Percentiles rank a stretch among this genome's conserved stretches.
These are phyloP conservation scores for Ornithorhynchus anatinus DNA, from an alignment of 2,113 vertebrate genomes.

Conservation along the genomic window DNA sequence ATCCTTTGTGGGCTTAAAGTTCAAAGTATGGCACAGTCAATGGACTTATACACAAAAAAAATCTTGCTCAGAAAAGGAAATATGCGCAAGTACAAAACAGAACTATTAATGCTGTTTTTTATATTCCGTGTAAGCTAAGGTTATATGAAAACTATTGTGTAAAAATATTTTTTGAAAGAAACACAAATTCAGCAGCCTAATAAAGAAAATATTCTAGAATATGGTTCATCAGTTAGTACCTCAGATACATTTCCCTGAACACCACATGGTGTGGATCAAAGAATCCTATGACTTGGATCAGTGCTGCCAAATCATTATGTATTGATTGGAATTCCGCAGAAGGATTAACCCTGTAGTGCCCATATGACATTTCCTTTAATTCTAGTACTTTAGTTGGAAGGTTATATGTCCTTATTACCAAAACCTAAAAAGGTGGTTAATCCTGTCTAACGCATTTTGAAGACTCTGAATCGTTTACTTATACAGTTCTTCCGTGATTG, in stretches of 20 bases:
- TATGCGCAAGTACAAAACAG: slow-evolving; percentile 22
- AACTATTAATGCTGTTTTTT: slow-evolving; percentile 51
- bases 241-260: slow-evolving; percentile 70
- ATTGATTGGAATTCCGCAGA: slow-evolving; percentile 75
- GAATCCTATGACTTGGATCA: slow-evolving; percentile 75
- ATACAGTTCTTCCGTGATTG: neutral
- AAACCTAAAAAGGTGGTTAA: slow-evolving; percentile 22
- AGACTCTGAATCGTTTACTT: slow-evolving; percentile 37
- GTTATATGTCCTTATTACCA: neutral
- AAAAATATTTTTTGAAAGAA: slow-evolving; percentile 63
- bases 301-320: slow-evolving; percentile 81
- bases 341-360: slow-evolving; percentile 67
- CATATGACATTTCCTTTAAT: neutral
- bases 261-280: slow-evolving; percentile 80
- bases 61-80: slow-evolving; percentile 31
- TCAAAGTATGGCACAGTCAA: slow-evolving; percentile 18
- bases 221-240: slow-evolving; percentile 71
- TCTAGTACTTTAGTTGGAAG: slow-evolving; percentile 13
- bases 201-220: slow-evolving; percentile 76
- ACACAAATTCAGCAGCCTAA: slow-evolving; percentile 59
- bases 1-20: slow-evolving; percentile 57
- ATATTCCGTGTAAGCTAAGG: slow-evolving; percentile 47
- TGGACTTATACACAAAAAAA: neutral
- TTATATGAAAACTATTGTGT: slow-evolving; percentile 63
- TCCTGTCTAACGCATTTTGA: neutral